phyloP scores from a whole-genome alignment of 1,140 invertebrate genomes.

The Maconellicoccus hirsutus region DNA sequence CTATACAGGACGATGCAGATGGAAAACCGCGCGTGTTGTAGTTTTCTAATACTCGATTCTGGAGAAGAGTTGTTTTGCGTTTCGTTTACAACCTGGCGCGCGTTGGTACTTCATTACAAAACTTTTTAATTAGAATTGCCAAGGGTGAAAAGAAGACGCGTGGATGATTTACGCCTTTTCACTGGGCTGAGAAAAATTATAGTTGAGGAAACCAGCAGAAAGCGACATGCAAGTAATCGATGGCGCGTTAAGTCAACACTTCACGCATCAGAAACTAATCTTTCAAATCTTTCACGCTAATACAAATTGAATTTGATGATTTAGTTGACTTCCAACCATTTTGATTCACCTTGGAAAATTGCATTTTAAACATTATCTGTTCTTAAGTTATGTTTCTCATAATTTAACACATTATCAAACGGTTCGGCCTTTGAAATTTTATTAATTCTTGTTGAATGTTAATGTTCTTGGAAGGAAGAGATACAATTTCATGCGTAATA shows the following conservation, averaged over 20 bases:
- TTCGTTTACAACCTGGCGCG: background rate
- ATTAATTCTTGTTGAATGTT: too few relatives aligned
- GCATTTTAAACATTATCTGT: too few relatives aligned
- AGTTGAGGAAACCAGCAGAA: background rate
- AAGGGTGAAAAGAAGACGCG: background rate
- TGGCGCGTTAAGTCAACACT: background rate
- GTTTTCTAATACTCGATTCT: background rate
- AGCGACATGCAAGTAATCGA: background rate
- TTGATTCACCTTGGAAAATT: too few relatives aligned
- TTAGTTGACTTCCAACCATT: background rate
- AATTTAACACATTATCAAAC: too few relatives aligned
- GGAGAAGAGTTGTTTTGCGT: background rate
- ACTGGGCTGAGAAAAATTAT: background rate
- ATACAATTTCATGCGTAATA: too few relatives aligned
- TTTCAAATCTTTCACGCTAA: background rate
- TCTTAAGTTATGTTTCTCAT: too few relatives aligned
- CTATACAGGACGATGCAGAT: too few relatives aligned
- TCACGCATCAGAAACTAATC: background rate
- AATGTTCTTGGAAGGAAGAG: too few relatives aligned
- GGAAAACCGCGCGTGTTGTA: too few relatives aligned
- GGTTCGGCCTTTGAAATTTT: too few relatives aligned
- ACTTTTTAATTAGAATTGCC: conserved; percentile 1
- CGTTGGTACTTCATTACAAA: background rate
- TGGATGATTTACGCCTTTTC: background rate
- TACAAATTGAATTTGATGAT: background rate